Base-by-base conservation (phyloP, 2,888 invertebrate genomes). In the Autographa pulchrina region DNA sequence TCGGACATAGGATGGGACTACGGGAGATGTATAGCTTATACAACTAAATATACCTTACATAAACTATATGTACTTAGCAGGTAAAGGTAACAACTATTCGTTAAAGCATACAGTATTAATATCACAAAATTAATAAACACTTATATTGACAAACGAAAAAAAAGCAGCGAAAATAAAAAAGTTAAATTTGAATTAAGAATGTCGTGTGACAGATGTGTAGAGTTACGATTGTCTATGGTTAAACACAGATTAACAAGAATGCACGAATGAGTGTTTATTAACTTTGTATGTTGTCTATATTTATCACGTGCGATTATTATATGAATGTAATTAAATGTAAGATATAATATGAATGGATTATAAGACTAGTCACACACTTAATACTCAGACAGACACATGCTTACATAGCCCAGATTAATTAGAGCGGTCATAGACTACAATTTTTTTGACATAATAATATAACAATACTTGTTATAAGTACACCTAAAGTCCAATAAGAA, bases 91-190 rank as follows among this genome's bases (percentile, higher is more conserved):
- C 87, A 80, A 85, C 84, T 87, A 87, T 82, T 76, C 35, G 75
- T 87, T 91, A 92, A 92, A 92, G 92, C 92, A 87, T 85, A 85
- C 71, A 69, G 72, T 81, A 70, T 72, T 67, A 74, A 43, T n/a
- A 65, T 71, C 2, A 38, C 38, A 58, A 72, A 74, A 66, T 64
- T 56, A 14, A 59, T 31, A 65, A 75, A 76, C 73, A 74, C 72
- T 71, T 13, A 48, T 56, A 54, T 48, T 62, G 48, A 32, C 20
- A n/a, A 20, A 20, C 11, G 35, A 43, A 8, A 70, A 52, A 41
- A 8, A 0, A 20, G 13, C 2, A 20, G 2, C 8, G 1, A 54
- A 54, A 20, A 20, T 48, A 2, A 54, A 54, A 20, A 52, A 52
- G 7, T 0, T n/a, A n/a, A 52, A 3, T 16, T 43, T 16, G 13